Conservation (phyloP, 2,888 invertebrate genomes). For the Nymphalis polychloros region DNA sequence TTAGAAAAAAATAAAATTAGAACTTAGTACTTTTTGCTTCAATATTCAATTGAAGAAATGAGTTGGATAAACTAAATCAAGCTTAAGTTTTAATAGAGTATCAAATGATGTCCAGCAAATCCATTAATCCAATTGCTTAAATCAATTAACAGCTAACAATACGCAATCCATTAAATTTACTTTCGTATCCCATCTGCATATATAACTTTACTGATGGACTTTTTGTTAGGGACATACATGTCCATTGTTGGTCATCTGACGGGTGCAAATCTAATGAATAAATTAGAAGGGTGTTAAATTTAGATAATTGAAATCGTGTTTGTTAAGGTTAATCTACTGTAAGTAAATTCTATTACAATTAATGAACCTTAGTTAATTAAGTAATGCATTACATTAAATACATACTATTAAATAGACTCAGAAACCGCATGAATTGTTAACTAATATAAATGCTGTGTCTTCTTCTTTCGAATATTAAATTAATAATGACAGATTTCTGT, state of each 20-base stretch:
- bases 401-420: too few relatives aligned
- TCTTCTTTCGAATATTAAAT: too few relatives aligned
- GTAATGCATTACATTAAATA: not conserved
- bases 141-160: constrained; percentile 55
- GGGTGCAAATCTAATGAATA: constrained; percentile 63
- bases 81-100: constrained; percentile 19
- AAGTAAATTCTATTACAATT: constrained; percentile 1
- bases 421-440: too few relatives aligned
- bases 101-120: constrained; percentile 15
- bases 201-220: constrained; percentile 63
- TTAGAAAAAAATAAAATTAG: too few relatives aligned
- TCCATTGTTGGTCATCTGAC: constrained; percentile 59
- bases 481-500: too few relatives aligned
- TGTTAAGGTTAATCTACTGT: constrained; percentile 12
- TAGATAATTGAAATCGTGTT: constrained; percentile 35
- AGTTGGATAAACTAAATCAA: constrained; percentile 11
- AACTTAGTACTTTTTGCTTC: too few relatives aligned
- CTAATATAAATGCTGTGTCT: too few relatives aligned
- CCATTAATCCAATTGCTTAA: constrained; percentile 41
- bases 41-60: too few relatives aligned
- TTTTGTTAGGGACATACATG: constrained; percentile 61
- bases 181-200: constrained; percentile 68
- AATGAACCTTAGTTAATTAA: not conserved
- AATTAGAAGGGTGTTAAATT: constrained; percentile 55
- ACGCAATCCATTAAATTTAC: constrained; percentile 47